phyloP scores from a whole-genome alignment of 2,113 vertebrate species.

The Lepidiolamprologus cunningtoni region DNA sequence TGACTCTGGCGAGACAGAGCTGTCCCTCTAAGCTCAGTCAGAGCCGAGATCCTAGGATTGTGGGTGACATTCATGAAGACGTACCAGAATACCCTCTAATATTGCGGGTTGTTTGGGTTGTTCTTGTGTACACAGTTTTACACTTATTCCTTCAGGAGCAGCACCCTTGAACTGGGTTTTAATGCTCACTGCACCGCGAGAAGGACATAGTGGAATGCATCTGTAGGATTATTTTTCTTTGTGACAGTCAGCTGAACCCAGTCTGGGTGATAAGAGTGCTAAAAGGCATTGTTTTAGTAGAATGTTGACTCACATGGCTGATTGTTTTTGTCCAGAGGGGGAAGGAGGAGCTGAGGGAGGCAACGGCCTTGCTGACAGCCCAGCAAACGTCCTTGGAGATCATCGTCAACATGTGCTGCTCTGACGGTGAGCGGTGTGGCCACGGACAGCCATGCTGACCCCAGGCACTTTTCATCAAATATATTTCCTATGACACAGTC shows the following conservation, averaged over 20 bases:
- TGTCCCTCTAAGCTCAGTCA: conserved; percentile 35
- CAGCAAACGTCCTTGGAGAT: conserved; percentile 95
- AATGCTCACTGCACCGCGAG: background rate
- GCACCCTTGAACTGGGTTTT: background rate
- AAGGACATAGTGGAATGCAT: background rate
- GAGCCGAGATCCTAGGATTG: background rate
- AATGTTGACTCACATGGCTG: conserved; percentile 39
- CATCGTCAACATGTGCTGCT: conserved; percentile 97
- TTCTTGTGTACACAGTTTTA: background rate
- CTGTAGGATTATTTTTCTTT: background rate
- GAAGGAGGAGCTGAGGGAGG: conserved; percentile 83
- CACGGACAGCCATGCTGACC: conserved; percentile 26
- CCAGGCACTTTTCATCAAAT: conserved; percentile 5
- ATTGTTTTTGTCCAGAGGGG: conserved; percentile 69
- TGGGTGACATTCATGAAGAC: background rate
- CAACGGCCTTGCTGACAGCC: conserved; percentile 81
- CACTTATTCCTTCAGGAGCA: background rate
- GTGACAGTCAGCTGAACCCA: background rate
- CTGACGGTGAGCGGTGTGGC: conserved; percentile 76
- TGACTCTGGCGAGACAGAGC: conserved; percentile 20
- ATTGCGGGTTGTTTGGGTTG: background rate
- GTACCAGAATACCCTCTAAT: background rate
- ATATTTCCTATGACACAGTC: conserved; percentile 26
- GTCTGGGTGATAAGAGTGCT: background rate
- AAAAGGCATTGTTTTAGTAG: conserved; percentile 15